These are phyloP conservation scores for Physocephala rufipes DNA, from an alignment of 2,888 invertebrate genomes.

Conservation along the genomic window DNA sequence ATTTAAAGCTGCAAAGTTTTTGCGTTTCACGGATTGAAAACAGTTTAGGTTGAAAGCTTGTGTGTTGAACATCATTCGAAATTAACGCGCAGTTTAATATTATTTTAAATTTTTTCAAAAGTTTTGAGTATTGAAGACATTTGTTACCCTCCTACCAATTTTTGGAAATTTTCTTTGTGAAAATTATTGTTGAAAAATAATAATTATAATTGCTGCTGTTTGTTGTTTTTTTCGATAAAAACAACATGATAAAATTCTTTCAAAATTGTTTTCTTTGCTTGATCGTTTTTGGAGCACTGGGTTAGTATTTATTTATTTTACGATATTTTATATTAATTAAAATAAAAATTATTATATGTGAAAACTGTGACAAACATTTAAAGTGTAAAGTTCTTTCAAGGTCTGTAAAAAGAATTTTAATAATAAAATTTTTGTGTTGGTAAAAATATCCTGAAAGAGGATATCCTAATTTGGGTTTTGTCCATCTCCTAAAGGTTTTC, in stretches of 20 bases:
- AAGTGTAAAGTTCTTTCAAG: too few species aligned
- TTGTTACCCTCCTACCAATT: too few species aligned
- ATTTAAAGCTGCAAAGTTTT: slow-evolving; percentile 47
- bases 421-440: too few species aligned
- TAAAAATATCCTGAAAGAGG: too few species aligned
- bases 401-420: too few species aligned
- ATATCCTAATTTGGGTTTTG: too few species aligned
- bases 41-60: slow-evolving; percentile 59
- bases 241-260: slow-evolving; percentile 54
- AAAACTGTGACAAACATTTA: not conserved
- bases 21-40: slow-evolving; percentile 43
- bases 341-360: slow-evolving; percentile 25
- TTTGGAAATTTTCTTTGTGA: too few species aligned
- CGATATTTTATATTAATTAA: slow-evolving; percentile 25
- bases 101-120: slow-evolving; percentile 3
- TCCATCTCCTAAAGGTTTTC: too few species aligned
- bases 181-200: not conserved
- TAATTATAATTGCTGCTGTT: slow-evolving; percentile 24
- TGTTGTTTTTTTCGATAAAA: not conserved
- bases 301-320: slow-evolving; percentile 53
- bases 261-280: slow-evolving; percentile 58
- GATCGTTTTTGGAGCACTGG: slow-evolving; percentile 59
- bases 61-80: slow-evolving; percentile 52
- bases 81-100: slow-evolving; percentile 28
- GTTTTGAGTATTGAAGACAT: slow-evolving; percentile 29